Base-by-base conservation (phyloP, 1,140 invertebrate species). In the Holotrichia oblita region DNA sequence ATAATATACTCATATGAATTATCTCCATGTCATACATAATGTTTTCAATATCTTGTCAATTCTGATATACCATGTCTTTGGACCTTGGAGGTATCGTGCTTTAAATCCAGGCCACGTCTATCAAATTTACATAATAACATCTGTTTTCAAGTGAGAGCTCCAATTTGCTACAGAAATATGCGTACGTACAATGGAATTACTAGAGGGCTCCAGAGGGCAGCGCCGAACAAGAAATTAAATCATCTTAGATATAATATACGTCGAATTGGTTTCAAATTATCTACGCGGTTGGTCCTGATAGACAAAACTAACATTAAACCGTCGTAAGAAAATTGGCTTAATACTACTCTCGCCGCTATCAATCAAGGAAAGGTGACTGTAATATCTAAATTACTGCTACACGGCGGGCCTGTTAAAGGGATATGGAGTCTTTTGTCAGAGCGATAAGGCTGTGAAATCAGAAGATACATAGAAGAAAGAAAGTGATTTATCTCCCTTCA, bases 61-160 rank as follows among this genome's bases (percentile, higher is more conserved):
- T 69, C 3, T 22, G 8, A 4, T 12, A 14, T 27, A 27, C 44
- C 44, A 20, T 10, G 61, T 69, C 24, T 27, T 27, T 34, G 22
- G 12, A 22, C 61, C 22, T 69, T 3, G 61, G 22, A 69, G 61
- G 22, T 69, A 69, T 69, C 61, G 22, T 69, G 61, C 22, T 69
- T 69, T 24, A 2, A 7, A 27, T 22, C 9, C 61, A 34, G 20
- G 22, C 61, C 22, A 27, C 22, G 27, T 22, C 22, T 6, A 69
- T 69, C 61, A 69, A 55, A 77, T 77, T 77, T 77, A 34, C 76
- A 77, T 77, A 77, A 77, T 77, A 77, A 77, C 34, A 77, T 77
- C 76, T 17, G 48, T 77, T 77, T 69, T 59, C 22, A 64, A 4
- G 59, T 61, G 76, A 77, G 59, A 22, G 59, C 44, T n/a, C 22